phyloP scores from a whole-genome alignment of 2,797 vertebrate species.

The Peromyscus attwateri region DNA sequence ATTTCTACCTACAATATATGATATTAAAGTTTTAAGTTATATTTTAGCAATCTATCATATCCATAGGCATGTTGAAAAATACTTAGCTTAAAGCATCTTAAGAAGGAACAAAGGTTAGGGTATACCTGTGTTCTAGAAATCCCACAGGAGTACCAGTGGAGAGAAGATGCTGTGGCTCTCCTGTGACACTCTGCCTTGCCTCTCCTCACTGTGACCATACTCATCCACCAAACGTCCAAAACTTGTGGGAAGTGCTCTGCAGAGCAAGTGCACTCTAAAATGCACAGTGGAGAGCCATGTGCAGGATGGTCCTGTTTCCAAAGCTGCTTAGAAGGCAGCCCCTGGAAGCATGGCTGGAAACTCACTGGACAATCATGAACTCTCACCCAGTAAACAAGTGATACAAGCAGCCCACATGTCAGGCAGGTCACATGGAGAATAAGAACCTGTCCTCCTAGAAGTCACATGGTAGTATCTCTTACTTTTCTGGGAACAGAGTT shows the following conservation, averaged over 20 bases:
- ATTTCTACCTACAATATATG: not conserved
- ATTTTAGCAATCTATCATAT: not conserved
- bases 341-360: accelerated
- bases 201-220: not conserved
- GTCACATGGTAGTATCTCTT: not conserved
- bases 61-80: not conserved
- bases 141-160: not conserved
- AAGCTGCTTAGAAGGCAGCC: accelerated
- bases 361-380: not conserved
- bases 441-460: not conserved
- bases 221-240: not conserved
- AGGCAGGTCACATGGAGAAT: not conserved
- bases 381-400: not conserved
- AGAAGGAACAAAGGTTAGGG: not conserved
- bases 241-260: not conserved
- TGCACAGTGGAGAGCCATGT: too few relatives aligned
- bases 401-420: too few relatives aligned
- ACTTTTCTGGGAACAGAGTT: not conserved
- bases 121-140: not conserved
- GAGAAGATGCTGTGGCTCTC: not conserved
- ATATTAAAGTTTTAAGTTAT: not conserved
- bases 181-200: not conserved
- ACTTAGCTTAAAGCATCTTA: not conserved
- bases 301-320: accelerated
- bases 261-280: not conserved